A percentile compares a stretch with the other conserved stretches of the same genome.
Conservation (phyloP, 2,888 invertebrate species). For the Phorcus lineatus region DNA sequence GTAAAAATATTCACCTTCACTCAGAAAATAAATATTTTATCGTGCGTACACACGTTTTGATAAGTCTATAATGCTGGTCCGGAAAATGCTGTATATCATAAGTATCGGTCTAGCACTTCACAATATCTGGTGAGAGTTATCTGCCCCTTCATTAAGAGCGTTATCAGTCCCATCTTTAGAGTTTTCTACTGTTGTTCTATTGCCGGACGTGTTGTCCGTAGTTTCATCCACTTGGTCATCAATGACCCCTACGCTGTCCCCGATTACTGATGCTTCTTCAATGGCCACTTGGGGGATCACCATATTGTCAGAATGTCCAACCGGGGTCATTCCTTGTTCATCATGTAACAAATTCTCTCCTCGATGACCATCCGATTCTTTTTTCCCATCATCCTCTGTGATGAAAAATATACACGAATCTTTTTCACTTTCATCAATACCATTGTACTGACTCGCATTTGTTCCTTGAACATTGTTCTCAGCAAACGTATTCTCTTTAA, state of each 20-base stretch:
- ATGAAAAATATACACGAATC: not conserved
- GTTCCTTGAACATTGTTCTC: too few species aligned
- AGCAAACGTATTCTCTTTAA: not conserved
- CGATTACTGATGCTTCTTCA: not conserved
- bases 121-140: too few species aligned
- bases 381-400: not conserved
- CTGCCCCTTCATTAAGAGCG: too few species aligned
- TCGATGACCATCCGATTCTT: not conserved
- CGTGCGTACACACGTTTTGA: too few species aligned
- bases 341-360: not conserved
- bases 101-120: too few species aligned
- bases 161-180: too few species aligned
- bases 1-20: too few species aligned
- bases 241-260: not conserved
- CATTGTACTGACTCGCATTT: too few species aligned
- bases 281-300: not conserved
- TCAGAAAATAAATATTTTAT: too few species aligned
- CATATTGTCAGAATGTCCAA: not conserved
- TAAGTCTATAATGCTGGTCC: too few species aligned
- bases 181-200: too few species aligned
- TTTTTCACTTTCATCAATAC: not conserved
- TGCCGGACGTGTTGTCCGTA: not conserved
- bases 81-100: too few species aligned
- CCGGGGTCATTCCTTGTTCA: not conserved
- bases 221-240: not conserved